Evolutionary conservation across 2,888 invertebrate species (phyloP).

Genomic region (Andrena marginata): DNA sequence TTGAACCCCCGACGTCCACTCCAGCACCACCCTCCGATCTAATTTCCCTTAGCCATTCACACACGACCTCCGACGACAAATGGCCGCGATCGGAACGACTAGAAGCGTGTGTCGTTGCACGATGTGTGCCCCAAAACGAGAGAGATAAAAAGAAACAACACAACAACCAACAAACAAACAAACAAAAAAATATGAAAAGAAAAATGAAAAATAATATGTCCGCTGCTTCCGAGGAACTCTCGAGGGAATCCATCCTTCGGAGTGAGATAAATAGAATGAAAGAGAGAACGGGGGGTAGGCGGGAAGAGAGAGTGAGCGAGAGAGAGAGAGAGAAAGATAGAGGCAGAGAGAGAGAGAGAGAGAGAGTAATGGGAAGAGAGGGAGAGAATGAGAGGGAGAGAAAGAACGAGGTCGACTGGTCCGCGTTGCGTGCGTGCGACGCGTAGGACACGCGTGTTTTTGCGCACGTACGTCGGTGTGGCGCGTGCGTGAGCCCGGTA

Average conservation of each 20-base stretch:
- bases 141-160: conserved; percentile 63
- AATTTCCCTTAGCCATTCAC: conserved; percentile 79
- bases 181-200: conserved; percentile 26
- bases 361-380: conserved; percentile 37
- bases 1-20: conserved; percentile 76
- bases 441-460: conserved; percentile 22
- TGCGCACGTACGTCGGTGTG: conserved; percentile 22
- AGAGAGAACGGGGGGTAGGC: conserved; percentile 53
- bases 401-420: conserved; percentile 41
- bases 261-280: conserved; percentile 47
- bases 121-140: conserved; percentile 64
- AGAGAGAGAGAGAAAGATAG: conserved; percentile 17
- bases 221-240: conserved; percentile 80
- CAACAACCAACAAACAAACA: too few relatives aligned
- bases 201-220: conserved; percentile 72
- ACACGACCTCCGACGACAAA: conserved; percentile 71
- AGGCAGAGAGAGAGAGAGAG: conserved; percentile 19
- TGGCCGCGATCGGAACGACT: conserved; percentile 71
- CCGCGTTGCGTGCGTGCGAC: conserved; percentile 36
- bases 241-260: conserved; percentile 71
- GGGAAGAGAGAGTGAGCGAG: conserved; percentile 24
- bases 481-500: conserved; percentile 25
- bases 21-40: conserved; percentile 78
- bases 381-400: conserved; percentile 41
- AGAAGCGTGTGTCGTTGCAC: conserved; percentile 70